These are phyloP conservation scores for Metacarcinus magister DNA, from an alignment of 2,888 invertebrate species.

Conservation along the genomic window DNA sequence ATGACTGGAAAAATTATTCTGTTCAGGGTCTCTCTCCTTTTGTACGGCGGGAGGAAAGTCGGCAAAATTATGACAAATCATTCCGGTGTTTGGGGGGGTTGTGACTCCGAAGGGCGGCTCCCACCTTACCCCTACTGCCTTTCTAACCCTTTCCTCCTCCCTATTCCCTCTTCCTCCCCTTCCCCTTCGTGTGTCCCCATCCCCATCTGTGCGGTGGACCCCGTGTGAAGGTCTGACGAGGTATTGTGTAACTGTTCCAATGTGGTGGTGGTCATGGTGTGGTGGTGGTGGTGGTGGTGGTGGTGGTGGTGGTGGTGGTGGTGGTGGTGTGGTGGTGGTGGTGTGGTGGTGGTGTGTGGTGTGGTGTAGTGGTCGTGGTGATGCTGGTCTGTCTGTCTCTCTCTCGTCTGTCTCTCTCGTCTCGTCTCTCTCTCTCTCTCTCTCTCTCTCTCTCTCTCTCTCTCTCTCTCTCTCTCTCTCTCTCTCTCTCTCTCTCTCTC, in stretches of 20 bases:
- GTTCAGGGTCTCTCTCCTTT: constrained; percentile 56
- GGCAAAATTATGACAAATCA: constrained; percentile 68
- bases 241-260: not conserved
- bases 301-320: no score
- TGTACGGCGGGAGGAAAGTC: constrained; percentile 65
- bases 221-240: constrained; percentile 36
- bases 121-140: constrained; percentile 30
- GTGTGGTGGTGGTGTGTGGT: no score
- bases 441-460: not conserved
- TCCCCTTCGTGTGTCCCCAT: not conserved
- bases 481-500: constrained; percentile 34
- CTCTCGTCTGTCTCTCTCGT: no score
- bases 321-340: no score
- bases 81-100: constrained; percentile 17
- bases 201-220: not conserved
- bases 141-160: not conserved
- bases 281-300: not conserved
- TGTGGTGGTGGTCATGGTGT: not conserved
- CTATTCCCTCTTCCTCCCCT: not conserved
- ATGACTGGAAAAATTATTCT: constrained; percentile 55
- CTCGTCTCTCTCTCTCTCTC: no score
- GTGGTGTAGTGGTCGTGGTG: not conserved
- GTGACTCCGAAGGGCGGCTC: constrained; percentile 34
- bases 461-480: not conserved
- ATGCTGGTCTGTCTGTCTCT: no score